Percentiles rank a stretch among this genome's conserved stretches.
Evolutionary conservation across 1,140 invertebrate species (phyloP).

Genomic region (Thaumetopoea pityocampa): DNA sequence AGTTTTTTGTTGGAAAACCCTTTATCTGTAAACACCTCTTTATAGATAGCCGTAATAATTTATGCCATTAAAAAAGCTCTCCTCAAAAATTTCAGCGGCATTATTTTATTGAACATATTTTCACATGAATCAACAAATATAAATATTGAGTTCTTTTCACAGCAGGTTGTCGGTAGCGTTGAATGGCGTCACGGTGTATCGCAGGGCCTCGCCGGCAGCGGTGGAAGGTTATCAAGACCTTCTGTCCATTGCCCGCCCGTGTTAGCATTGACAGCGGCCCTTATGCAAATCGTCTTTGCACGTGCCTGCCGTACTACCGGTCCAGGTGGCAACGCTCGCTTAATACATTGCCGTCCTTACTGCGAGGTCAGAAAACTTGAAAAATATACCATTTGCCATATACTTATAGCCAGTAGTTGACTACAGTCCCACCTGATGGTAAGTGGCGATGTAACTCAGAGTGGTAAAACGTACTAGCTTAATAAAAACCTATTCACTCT

Average conservation of each 20-base stretch:
- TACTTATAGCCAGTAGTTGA: too few relatives aligned
- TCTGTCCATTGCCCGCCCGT: constrained; percentile 38
- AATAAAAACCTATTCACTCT: too few relatives aligned
- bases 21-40: too few relatives aligned
- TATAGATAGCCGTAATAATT: too few relatives aligned
- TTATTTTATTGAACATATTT: constrained; percentile 17
- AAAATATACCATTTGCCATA: too few relatives aligned
- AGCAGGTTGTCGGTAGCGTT: constrained; percentile 15
- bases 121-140: constrained; percentile 2
- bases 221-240: constrained; percentile 54
- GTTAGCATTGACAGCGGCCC: constrained; percentile 50
- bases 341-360: too few relatives aligned
- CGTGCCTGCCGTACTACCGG: constrained; percentile 24
- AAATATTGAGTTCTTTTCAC: constrained; percentile 16
- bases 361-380: too few relatives aligned
- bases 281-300: constrained; percentile 57
- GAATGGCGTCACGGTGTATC: constrained; percentile 47
- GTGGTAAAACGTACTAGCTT: too few relatives aligned
- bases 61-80: too few relatives aligned
- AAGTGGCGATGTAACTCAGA: too few relatives aligned
- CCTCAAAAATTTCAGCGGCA: constrained; percentile 16
- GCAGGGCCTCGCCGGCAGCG: constrained; percentile 47
- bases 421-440: too few relatives aligned
- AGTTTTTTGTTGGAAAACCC: too few relatives aligned
- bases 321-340: constrained; percentile 5